These are phyloP conservation scores for Mormyrus lacerda DNA, from an alignment of 2,113 vertebrate species.

Conservation along the genomic window DNA sequence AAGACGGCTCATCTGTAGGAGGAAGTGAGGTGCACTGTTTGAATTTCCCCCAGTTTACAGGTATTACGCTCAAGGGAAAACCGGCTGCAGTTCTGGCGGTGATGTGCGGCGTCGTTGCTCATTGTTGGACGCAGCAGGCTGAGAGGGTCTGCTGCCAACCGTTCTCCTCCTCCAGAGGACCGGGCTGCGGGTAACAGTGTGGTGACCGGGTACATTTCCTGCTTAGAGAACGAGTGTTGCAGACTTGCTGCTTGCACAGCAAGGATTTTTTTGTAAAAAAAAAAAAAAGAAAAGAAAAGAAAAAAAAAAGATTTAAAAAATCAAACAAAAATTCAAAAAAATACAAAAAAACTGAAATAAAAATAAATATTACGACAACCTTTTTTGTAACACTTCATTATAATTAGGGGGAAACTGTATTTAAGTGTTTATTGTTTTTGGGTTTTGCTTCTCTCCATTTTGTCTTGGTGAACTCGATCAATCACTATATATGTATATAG, in stretches of 20 bases:
- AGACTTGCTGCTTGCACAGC: slow-evolving; percentile 74
- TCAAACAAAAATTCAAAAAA: slow-evolving; percentile 68
- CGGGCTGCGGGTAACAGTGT: slow-evolving; percentile 62
- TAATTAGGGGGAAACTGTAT: slow-evolving; percentile 85
- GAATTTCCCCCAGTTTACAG: slow-evolving; percentile 98
- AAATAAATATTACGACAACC: slow-evolving; percentile 47
- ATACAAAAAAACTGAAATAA: slow-evolving; percentile 71
- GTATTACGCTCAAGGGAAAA: slow-evolving; percentile 89
- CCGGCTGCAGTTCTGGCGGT: slow-evolving; percentile 77
- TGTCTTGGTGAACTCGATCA: slow-evolving; percentile 84
- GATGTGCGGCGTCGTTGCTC: slow-evolving; percentile 71
- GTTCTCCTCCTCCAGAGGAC: slow-evolving; percentile 74
- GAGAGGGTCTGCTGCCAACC: slow-evolving; percentile 72
- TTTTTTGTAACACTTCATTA: slow-evolving; percentile 75
- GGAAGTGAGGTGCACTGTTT: slow-evolving; percentile 93
- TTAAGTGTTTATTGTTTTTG: slow-evolving; percentile 69
- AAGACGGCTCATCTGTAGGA: slow-evolving; percentile 84
- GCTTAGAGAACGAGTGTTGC: slow-evolving; percentile 74
- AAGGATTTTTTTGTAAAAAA: slow-evolving; percentile 72
- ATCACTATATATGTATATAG: slow-evolving; percentile 66
- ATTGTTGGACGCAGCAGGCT: slow-evolving; percentile 52
- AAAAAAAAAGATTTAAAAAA: slow-evolving; percentile 70
- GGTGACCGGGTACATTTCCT: slow-evolving; percentile 85
- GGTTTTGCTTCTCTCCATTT: slow-evolving; percentile 39
- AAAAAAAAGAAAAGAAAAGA: slow-evolving; percentile 66